Conservation (phyloP, 2,797 vertebrate genomes). For the Spinus olivaceus region DNA sequence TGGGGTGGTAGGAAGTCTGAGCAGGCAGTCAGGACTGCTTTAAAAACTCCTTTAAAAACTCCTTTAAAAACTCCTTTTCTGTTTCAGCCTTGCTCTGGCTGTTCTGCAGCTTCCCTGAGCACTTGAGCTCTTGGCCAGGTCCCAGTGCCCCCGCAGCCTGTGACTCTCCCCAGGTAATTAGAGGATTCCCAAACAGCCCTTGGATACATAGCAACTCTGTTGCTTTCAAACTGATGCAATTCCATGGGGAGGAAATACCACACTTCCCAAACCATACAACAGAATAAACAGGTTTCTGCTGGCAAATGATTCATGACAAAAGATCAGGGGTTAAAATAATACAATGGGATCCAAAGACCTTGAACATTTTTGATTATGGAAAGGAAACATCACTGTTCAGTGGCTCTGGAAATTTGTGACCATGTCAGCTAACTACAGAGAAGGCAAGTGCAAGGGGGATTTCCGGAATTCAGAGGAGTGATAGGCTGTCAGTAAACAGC, state of each 20-base stretch:
- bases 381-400: not conserved
- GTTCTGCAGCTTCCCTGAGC: not conserved
- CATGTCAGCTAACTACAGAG: not conserved
- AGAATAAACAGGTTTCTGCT: conserved; percentile 41
- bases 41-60: not conserved
- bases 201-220: not conserved
- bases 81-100: not conserved
- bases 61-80: not conserved
- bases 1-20: not conserved
- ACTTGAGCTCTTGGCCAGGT: not conserved
- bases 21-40: not conserved
- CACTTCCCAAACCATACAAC: not conserved
- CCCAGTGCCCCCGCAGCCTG: not conserved
- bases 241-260: conserved; percentile 24
- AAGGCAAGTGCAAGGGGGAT: not conserved
- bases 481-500: not conserved
- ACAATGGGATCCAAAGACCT: not conserved
- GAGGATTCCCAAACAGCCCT: conserved; percentile 4
- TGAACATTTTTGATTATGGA: conserved; percentile 15
- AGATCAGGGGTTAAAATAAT: conserved; percentile 37
- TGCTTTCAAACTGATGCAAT: not conserved
- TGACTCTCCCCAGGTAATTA: not conserved
- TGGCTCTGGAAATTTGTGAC: conserved; percentile 5
- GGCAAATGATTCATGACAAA: conserved; percentile 20
- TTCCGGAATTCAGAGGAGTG: not conserved